Evolutionary conservation across 1,140 invertebrate genomes (phyloP).

Genomic region (Monochamus saltuarius): DNA sequence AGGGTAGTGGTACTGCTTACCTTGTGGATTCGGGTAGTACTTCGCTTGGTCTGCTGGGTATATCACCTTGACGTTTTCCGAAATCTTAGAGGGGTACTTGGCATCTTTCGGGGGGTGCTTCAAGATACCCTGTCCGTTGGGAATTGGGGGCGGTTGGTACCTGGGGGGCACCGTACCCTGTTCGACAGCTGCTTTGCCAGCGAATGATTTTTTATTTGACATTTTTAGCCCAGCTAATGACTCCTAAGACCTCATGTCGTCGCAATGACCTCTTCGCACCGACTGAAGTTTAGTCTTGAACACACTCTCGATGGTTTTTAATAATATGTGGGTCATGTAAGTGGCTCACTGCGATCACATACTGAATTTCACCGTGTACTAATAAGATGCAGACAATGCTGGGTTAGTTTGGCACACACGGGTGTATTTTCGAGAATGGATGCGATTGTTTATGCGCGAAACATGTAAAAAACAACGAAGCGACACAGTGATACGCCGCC

Average conservation of each 20-base stretch:
- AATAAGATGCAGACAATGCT: no score
- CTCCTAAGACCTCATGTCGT: conserved; percentile 12
- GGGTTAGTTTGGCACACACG: no score
- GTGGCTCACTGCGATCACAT: conserved; percentile 1
- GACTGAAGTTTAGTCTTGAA: neutral
- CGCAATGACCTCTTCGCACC: no score
- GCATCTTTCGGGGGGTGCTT: conserved; percentile 53
- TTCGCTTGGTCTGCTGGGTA: conserved; percentile 19
- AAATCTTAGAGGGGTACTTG: conserved; percentile 27
- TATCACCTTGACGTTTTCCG: conserved; percentile 17
- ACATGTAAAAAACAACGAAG: no score
- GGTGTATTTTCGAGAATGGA: no score
- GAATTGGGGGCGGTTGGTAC: conserved; percentile 67
- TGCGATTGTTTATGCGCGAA: no score
- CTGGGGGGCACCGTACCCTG: conserved; percentile 57
- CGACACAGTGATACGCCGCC: no score
- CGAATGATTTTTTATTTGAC: conserved; percentile 16
- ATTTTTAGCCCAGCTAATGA: conserved; percentile 6
- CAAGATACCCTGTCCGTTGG: conserved; percentile 55
- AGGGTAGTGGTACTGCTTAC: conserved; percentile 26
- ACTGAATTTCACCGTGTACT: neutral
- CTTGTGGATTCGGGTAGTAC: conserved; percentile 21
- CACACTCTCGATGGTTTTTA: conserved; percentile 12
- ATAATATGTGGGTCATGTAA: conserved; percentile 15
- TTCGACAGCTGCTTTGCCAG: conserved; percentile 8